A percentile compares a stretch with the other conserved stretches of the same genome.
Conservation (phyloP, 2,888 invertebrate species). For the Pseudoips prasinana region DNA sequence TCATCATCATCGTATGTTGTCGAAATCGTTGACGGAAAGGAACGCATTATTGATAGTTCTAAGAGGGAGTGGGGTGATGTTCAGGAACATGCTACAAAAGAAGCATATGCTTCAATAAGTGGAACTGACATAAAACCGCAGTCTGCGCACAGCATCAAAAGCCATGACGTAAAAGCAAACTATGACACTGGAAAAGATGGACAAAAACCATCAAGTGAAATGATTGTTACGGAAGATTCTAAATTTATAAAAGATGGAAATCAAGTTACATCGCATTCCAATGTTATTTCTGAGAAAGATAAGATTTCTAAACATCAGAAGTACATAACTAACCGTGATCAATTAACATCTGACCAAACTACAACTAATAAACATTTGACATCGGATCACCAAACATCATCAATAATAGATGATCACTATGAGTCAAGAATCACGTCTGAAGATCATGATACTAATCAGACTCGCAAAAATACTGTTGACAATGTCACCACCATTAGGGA, state of each 20-base stretch:
- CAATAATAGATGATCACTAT: conserved; percentile 11
- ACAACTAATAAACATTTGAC: conserved; percentile 16
- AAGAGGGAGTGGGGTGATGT: conserved; percentile 82
- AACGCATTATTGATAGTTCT: conserved; percentile 82
- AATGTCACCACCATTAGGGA: conserved; percentile 35
- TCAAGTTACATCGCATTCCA: conserved; percentile 62
- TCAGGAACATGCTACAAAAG: conserved; percentile 69
- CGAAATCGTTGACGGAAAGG: conserved; percentile 85
- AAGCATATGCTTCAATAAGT: conserved; percentile 76
- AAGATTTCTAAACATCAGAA: conserved; percentile 58
- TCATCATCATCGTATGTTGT: conserved; percentile 84
- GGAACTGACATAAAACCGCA: conserved; percentile 83
- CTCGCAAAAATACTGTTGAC: conserved; percentile 20
- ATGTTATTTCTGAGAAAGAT: conserved; percentile 65
- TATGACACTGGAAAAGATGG: conserved; percentile 82
- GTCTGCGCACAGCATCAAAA: conserved; percentile 76
- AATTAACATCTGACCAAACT: conserved; percentile 17
- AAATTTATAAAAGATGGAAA: conserved; percentile 67
- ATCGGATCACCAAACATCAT: conserved; percentile 22
- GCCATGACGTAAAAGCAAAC: conserved; percentile 77
- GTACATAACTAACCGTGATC: conserved; percentile 24
- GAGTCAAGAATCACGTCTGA: conserved; percentile 15
- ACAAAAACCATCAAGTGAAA: conserved; percentile 62
- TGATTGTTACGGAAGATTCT: conserved; percentile 62
- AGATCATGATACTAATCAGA: conserved; percentile 19